Percentiles rank a stretch among this genome's conserved stretches.
Evolutionary conservation across 2,888 invertebrate species (phyloP).

Genomic region (Julus scandinavius): DNA sequence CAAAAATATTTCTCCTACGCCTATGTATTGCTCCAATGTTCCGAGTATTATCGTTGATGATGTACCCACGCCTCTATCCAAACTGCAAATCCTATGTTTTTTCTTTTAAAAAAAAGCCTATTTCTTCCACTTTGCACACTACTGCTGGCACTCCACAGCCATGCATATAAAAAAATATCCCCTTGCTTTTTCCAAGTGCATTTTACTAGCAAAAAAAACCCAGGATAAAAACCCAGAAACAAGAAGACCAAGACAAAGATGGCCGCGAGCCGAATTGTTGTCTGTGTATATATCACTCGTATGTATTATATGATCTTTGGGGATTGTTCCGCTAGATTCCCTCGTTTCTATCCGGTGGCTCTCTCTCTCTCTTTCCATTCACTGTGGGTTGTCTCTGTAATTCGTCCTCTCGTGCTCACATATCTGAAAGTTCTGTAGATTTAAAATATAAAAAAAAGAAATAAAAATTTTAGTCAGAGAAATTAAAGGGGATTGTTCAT

Average conservation of each 20-base stretch:
- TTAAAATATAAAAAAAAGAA: not conserved
- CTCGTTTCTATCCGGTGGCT: constrained; percentile 44
- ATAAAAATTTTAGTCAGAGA: constrained; percentile 25
- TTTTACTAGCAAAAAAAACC: constrained; percentile 20
- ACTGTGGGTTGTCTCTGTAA: constrained; percentile 44
- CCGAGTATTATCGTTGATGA: not conserved
- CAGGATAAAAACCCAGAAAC: not conserved
- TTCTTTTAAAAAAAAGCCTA: not conserved
- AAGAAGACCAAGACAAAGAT: constrained; percentile 39
- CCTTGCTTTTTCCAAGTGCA: not conserved
- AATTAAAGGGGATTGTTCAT: constrained; percentile 12
- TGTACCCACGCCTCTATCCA: not conserved
- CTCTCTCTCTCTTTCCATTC: constrained; percentile 42
- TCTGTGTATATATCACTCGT: constrained; percentile 46
- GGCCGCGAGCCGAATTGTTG: constrained; percentile 19
- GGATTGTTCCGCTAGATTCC: constrained; percentile 46
- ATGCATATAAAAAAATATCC: not conserved
- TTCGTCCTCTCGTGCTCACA: constrained; percentile 45
- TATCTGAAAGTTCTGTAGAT: constrained; percentile 45
- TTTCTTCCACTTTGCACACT: constrained; percentile 7
- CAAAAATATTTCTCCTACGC: constrained; percentile 29
- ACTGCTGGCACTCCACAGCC: constrained; percentile 3
- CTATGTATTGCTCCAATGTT: not conserved
- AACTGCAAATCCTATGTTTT: not conserved
- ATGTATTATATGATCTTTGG: constrained; percentile 46